These are phyloP conservation scores for Saturnia pavonia DNA, from an alignment of 2,888 invertebrate genomes.

Conservation along the genomic window DNA sequence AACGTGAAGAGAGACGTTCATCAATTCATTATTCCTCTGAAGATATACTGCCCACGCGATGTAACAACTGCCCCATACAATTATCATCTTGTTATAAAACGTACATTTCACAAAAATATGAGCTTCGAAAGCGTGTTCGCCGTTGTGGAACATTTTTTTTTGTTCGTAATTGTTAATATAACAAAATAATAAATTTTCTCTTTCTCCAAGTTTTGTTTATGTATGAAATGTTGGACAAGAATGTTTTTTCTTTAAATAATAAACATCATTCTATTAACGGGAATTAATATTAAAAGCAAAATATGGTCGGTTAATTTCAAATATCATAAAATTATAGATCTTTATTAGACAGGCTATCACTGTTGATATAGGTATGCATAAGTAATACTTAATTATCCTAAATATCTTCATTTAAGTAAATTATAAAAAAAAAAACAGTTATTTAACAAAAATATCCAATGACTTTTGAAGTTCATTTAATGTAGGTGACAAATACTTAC, in stretches of 20 bases:
- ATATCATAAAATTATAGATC: not conserved
- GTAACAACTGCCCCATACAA: not conserved
- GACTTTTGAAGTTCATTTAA: too few species aligned
- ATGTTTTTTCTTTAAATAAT: not conserved
- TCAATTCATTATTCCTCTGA: not conserved
- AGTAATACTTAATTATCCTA: not conserved
- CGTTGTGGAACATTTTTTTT: not conserved
- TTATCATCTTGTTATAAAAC: not conserved
- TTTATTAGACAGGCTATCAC: not conserved
- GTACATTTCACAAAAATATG: not conserved
- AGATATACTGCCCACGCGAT: not conserved
- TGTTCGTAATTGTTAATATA: not conserved
- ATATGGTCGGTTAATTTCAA: not conserved
- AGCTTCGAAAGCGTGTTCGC: not conserved
- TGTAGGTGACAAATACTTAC: too few species aligned
- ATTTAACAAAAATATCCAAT: not conserved
- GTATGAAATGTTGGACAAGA: not conserved
- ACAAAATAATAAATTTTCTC: not conserved
- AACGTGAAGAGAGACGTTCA: not conserved
- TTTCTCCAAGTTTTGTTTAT: not conserved
- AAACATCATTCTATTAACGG: not conserved
- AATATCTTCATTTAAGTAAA: not conserved
- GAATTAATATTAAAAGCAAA: not conserved
- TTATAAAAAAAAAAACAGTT: not conserved
- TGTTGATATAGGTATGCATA: not conserved